Percentiles rank a stretch among this genome's conserved stretches.
Conservation (phyloP, 2,888 invertebrate genomes). For the Mimas tiliae region DNA sequence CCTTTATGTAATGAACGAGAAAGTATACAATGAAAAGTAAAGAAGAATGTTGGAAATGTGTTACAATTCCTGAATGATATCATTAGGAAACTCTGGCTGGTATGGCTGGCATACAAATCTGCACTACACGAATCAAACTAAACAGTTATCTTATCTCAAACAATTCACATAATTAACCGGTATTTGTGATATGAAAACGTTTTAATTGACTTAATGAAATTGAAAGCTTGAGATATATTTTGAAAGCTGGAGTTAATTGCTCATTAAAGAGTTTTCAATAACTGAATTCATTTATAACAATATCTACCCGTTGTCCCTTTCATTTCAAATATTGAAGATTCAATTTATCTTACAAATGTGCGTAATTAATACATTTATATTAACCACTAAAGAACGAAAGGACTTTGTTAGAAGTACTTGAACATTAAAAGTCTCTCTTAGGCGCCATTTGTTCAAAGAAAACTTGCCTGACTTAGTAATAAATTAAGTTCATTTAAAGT, state of each 20-base stretch:
- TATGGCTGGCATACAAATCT: no score
- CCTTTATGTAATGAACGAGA: no score
- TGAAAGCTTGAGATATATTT: not conserved
- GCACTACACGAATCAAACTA: no score
- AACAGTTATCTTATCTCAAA: no score
- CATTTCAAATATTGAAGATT: not conserved
- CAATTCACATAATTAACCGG: no score
- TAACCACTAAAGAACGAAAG: constrained; percentile 21
- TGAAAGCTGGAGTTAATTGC: not conserved
- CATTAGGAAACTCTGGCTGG: no score
- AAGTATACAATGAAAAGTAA: no score
- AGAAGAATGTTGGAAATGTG: no score
- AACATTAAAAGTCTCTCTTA: constrained; percentile 1
- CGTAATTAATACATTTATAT: constrained; percentile 21
- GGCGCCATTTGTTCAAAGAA: constrained; percentile 23
- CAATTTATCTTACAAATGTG: constrained; percentile 18
- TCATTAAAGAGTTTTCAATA: not conserved
- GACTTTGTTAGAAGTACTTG: constrained; percentile 19
- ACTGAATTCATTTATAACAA: not conserved
- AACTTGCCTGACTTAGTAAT: constrained; percentile 20
- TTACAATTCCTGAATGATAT: no score
- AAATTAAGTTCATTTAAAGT: constrained; percentile 23
- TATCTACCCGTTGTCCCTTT: not conserved
- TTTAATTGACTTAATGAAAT: no score
- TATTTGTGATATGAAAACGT: no score